Evolutionary conservation across 92 coral and sea anemone genomes (phyloP), one percentile per base, ranked within the genome.

Genomic region (Paragorgia papillata): DNA sequence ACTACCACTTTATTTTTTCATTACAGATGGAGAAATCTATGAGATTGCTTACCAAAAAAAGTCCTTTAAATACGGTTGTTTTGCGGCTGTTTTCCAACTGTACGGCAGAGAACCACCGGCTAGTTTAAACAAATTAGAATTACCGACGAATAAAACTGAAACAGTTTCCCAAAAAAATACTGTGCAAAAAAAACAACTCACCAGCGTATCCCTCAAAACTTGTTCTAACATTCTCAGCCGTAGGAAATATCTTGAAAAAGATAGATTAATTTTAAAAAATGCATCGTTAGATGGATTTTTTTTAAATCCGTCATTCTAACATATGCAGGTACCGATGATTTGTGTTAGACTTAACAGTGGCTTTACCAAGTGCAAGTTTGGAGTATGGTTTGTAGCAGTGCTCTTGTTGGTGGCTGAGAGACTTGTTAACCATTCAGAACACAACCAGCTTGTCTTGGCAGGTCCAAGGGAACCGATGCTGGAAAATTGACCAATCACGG

Each of bases 31-130:
- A 0, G 37, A 49, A 13, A n/a, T n/a, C n/a, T n/a, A 22, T 48
- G 9, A 27, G n/a, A 7, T 18, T 20, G 19, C 48, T 75, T 73
- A 94, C 98, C 98, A 91, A 65, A 94, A 80, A 46, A 91, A 89
- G n/a, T 69, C 82, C 12, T 90, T 59, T 24, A 94, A 74, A 74
- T 90, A 94, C 7, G 98, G 95, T 56, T 94, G 98, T 62, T 94
- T 94, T 1, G 79, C 85, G 13, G 98, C 98, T 27, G 97, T 94
- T 58, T 87, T 91, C 40, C 80, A 86, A 57, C 94, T 88, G 87
- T 94, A 94, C 0, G 98, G 98, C 29, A 94, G 73, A 9, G 98
- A 94, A 5, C 98, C 98, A 30, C 97, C 97, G 59, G 97, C 97
- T 92, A 69, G 8, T 37, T 5, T 37, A 37, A 37, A 37, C 43